Base-by-base conservation (phyloP, 2,888 invertebrate genomes). In the Loripinus fragilis region DNA sequence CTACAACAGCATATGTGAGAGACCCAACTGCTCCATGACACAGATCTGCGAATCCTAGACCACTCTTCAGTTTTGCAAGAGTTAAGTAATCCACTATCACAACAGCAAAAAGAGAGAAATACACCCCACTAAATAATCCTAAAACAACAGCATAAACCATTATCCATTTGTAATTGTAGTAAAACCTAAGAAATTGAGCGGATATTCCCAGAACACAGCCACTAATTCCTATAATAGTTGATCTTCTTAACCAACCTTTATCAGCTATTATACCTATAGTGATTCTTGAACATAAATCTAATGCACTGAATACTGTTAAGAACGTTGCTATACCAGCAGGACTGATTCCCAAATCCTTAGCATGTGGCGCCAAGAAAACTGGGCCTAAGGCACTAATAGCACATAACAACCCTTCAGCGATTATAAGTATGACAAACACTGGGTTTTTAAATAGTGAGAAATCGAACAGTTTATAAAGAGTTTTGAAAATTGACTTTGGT, bases 51-150 rank as follows among this genome's bases (percentile, higher is more conserved):
- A 89, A 75, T 0, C 85, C 86, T n/a, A 87, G 67, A 12, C 83
- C 76, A 23, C 77, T 74, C 1, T 86, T 75, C 25, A 89, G 81
- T 52, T 83, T 77, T 1, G 73, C 80, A 25, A 88, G 42, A 0
- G 86, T 87, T 17, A 86, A 74, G n/a, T 87, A 85, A 35, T 88
- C 87, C 8, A 86, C 86, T 17, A 87, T 76, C 15, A 86, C 74
- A 10, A 86, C 81, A 8, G 86, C 79, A n/a, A 86, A 78, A 67
- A 89, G 69, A 10, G 85, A 85, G 64, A 82, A 82, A 69, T 87
- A 84, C 15, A 80, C 78, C 0, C 86, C 85, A 2, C 82, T 76
- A 23, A 86, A 84, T 15, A 85, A 20, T 3, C 87, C 89, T 50
- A 85, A 69, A 23, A 83, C 35, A 0, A 81, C 83, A 0, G 76